Percentiles rank a stretch among this genome's conserved stretches.
Conservation (phyloP, 2,113 vertebrate genomes). For the Pontoporia blainvillei region DNA sequence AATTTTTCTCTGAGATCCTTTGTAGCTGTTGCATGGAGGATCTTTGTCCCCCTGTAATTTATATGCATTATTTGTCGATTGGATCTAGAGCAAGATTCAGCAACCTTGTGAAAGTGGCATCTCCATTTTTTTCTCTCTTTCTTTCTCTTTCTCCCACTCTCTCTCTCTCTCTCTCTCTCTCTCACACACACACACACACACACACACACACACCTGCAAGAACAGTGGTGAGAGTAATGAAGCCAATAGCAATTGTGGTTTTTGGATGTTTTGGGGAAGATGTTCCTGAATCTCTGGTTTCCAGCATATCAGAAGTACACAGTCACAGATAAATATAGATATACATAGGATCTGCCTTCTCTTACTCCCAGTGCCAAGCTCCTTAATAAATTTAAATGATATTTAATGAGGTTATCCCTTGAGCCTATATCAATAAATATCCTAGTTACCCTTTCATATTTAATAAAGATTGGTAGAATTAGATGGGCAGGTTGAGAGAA, state of each 20-base stretch:
- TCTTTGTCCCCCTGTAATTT: not conserved
- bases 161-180: not conserved
- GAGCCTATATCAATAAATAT: not conserved
- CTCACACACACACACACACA: too few species aligned
- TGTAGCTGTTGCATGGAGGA: not conserved
- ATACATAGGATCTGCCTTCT: not conserved
- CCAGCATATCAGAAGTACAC: not conserved
- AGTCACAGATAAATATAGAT: not conserved
- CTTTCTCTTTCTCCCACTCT: not conserved
- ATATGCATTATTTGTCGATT: not conserved
- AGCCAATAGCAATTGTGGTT: not conserved
- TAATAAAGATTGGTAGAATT: not conserved
- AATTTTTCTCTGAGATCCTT: not conserved
- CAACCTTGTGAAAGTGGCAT: not conserved
- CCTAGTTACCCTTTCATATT: not conserved
- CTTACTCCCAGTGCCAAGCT: not conserved
- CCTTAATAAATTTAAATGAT: not conserved
- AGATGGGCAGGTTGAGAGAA: not conserved
- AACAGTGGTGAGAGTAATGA: not conserved
- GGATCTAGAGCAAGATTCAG: not conserved
- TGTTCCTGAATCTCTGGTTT: not conserved
- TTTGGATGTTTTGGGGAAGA: not conserved
- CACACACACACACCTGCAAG: not conserved
- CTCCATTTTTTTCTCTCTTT: not conserved
- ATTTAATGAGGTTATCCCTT: not conserved